These are phyloP conservation scores for Rhea pennata DNA, from an alignment of 2,113 vertebrate genomes.

Conservation along the genomic window DNA sequence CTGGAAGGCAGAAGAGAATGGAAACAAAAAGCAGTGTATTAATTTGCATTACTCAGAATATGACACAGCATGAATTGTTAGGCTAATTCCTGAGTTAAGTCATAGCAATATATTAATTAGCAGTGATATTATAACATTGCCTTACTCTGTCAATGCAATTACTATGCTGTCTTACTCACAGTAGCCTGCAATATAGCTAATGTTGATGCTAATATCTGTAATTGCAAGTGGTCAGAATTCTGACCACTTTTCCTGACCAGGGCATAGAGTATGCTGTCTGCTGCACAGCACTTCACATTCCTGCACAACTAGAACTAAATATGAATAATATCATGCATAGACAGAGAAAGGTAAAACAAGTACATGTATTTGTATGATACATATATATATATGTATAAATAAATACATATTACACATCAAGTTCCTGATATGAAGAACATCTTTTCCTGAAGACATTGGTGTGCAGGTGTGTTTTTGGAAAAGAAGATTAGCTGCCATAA, in stretches of 20 bases:
- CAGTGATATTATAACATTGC: neutral
- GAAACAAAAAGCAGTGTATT: neutral
- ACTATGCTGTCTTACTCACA: neutral
- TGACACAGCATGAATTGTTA: neutral
- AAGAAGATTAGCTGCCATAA: neutral
- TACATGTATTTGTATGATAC: neutral
- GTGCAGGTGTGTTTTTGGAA: neutral
- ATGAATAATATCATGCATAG: neutral
- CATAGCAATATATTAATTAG: neutral
- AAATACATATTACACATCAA: neutral
- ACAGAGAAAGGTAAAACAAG: neutral
- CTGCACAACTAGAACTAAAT: neutral
- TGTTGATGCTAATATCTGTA: too few relatives aligned
- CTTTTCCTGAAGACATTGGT: neutral
- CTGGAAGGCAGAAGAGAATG: neutral
- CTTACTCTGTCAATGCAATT: neutral
- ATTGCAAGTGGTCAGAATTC: too few relatives aligned
- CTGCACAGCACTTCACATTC: neutral
- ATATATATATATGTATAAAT: neutral
- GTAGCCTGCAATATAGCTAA: neutral
- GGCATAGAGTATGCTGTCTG: neutral
- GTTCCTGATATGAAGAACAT: neutral
- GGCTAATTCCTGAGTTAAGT: neutral
- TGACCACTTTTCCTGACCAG: neutral
- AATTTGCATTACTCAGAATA: neutral